Evolutionary conservation across 2,888 invertebrate species (phyloP), one percentile per base, ranked within the genome.

Genomic region (Cantharis nigra): DNA sequence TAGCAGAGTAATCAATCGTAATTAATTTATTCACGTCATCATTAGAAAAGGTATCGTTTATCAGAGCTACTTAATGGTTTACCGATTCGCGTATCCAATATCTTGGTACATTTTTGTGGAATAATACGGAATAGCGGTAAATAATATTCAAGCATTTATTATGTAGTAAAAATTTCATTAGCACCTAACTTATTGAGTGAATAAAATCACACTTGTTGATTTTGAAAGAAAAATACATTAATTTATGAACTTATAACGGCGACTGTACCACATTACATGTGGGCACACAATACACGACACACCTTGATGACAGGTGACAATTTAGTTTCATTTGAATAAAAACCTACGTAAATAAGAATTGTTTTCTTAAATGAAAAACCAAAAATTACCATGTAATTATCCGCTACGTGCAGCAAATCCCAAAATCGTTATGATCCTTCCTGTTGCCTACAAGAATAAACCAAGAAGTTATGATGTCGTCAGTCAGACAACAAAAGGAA

Each of bases 221-320:
- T 49, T 23, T 49, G 72, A 20, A 20, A 63, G 26, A 69, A 69
- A 69, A 72, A 72, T 65, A 76, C 20, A 67, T 70, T 78, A 75
- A 73, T 72, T 75, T 73, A 78, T 63, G 63, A 65, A 76, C 73
- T 78, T 78, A 69, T 78, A 79, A 71, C 74, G 71, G 70, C 71
- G 76, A 79, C 76, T 79, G 77, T 79, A 79, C 77, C 70, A 70
- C 70, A 65, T 72, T 67, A 73, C 73, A 77, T 79, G 82, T 82
- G 81, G 82, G 81, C 79, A 81, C 72, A 82, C 82, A 82, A 82
- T 82, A 79, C 81, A 80, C 78, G 82, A 80, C 82, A 82, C 82
- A 82, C 82, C 82, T 82, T 81, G 80, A 82, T 82, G 82, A 82
- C 82, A 82, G 81, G 82, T 82, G 82, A 82, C 82, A 82, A 82